These are phyloP conservation scores for Gortyna flavago DNA, from an alignment of 2,888 invertebrate genomes.

Conservation along the genomic window DNA sequence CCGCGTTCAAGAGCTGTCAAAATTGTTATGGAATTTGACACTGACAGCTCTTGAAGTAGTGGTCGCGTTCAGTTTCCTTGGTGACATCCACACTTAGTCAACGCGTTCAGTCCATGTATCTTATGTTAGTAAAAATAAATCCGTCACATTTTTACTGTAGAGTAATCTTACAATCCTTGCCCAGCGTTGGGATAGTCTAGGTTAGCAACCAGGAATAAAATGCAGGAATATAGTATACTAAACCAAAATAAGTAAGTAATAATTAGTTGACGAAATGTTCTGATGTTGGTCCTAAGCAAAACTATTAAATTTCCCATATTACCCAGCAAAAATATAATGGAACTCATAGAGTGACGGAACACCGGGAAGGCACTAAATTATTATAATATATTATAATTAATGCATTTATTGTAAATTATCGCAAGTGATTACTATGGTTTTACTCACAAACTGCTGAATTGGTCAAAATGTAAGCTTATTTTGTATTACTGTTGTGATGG, in stretches of 20 bases:
- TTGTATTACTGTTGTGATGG: conserved; percentile 31
- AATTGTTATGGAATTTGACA: background rate
- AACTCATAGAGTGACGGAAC: conserved; percentile 63
- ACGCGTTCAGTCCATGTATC: conserved; percentile 29
- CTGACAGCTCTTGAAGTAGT: background rate
- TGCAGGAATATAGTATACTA: conserved; percentile 37
- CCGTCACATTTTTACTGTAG: conserved; percentile 48
- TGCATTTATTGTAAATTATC: conserved; percentile 83
- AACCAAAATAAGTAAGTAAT: conserved; percentile 10
- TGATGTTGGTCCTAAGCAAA: conserved; percentile 21
- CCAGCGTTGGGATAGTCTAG: conserved; percentile 21
- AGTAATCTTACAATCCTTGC: conserved; percentile 5
- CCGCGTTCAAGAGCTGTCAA: background rate
- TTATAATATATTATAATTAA: conserved; percentile 75
- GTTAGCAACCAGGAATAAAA: conserved; percentile 14
- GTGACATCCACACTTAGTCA: background rate
- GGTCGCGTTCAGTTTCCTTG: background rate
- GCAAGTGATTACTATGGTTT: conserved; percentile 76
- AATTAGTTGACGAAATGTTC: background rate
- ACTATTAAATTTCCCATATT: conserved; percentile 3
- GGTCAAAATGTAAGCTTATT: conserved; percentile 46
- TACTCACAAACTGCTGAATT: conserved; percentile 47
- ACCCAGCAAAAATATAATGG: conserved; percentile 10
- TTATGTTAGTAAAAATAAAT: conserved; percentile 43
- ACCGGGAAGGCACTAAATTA: conserved; percentile 73